Base-by-base conservation (phyloP, 2,113 vertebrate species). In the Rana temporaria region DNA sequence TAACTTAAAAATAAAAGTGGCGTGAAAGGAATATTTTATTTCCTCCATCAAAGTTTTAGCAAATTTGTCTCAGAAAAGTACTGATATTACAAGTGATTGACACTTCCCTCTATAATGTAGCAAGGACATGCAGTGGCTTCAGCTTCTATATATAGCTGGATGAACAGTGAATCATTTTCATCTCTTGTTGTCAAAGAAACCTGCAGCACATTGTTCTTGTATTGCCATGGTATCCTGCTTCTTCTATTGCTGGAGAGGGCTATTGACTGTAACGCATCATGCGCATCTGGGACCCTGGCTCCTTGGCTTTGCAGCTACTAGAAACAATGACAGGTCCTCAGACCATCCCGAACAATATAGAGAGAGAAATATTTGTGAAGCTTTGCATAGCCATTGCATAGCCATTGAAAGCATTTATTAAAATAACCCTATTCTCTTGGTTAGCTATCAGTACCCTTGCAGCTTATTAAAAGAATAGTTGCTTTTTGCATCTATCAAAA, bases 151-250 rank as follows among this genome's bases (percentile, higher is more conserved):
- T 70, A 30, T 70, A 80, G 42, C 78, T 52, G 48, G 11, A 42
- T 70, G 18, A 57, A 80, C 34, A 34, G 78, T 59, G 52, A 79
- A 79, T 80, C 55, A 34, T 80, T 73, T 73, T 38, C 42, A 80
- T 80, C 78, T 71, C 67, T 62, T 80, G 78, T 80, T 80, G 78
- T 70, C 78, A 80, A 59, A 80, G 78, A 80, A 70, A 80, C 78
- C 78, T 52, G 67, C 32, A 62, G 26, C 60, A 69, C 57, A 80
- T 80, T 70, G 78, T 80, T 80, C 66, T 34, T 80, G 9, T 30
- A 80, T 80, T 60, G 42, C 78, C 55, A 79, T 79, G 77, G 65
- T 66, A 69, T 55, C 76, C 32, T 38, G 7, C 53, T 55, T 53
- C 26, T 59, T 69, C 62, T 34, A 62, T 15, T 42, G 56, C 72